phyloP scores from a whole-genome alignment of 2,113 vertebrate genomes.

The Psammodynastes pulverulentus region DNA sequence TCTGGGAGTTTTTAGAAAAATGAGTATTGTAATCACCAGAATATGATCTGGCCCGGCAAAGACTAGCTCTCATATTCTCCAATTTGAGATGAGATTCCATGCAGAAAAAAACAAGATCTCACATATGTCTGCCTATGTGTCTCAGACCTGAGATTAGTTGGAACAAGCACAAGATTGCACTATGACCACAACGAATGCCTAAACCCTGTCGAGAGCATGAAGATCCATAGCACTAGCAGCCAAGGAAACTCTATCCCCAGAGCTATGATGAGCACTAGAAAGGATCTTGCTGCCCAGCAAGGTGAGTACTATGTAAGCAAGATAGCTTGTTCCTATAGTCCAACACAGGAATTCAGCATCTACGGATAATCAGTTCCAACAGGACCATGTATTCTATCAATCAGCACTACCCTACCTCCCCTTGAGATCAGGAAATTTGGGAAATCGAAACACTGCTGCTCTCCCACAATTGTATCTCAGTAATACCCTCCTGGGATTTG shows the following conservation, averaged over 20 bases:
- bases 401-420: background rate
- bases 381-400: background rate
- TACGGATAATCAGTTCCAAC: background rate
- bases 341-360: background rate
- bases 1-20: background rate
- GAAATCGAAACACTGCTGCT: background rate
- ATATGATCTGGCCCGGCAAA: background rate
- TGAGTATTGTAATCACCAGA: background rate
- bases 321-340: background rate
- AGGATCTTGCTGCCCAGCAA: background rate
- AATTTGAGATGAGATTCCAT: background rate
- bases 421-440: background rate
- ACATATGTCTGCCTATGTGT: background rate
- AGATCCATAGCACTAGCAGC: background rate
- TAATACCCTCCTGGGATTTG: background rate
- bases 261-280: background rate
- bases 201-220: background rate
- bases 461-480: background rate
- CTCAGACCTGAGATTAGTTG: background rate
- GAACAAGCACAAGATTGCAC: background rate
- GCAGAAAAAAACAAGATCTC: background rate
- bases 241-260: background rate
- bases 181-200: background rate
- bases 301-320: background rate
- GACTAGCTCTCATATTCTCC: background rate